Conservation (phyloP, 2,888 invertebrate species). For the Drosophila mimica region DNA sequence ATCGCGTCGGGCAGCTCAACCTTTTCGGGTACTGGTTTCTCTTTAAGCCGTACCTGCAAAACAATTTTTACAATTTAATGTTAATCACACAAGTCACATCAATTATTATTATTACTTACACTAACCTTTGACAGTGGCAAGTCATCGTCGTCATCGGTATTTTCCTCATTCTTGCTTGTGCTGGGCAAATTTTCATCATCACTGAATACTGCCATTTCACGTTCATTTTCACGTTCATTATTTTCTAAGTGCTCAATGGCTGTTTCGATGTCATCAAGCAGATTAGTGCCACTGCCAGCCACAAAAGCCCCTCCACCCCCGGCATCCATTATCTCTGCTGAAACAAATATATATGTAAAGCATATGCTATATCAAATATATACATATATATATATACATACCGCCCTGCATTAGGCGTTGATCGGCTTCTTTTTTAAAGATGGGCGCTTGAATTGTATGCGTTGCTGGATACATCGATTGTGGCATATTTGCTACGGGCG, state of each 20-base stretch:
- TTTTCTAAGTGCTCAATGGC: conserved; percentile 64
- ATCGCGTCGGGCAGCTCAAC: conserved; percentile 84
- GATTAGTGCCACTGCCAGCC: conserved; percentile 35
- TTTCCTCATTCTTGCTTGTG: conserved; percentile 82
- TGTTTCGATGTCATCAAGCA: conserved; percentile 71
- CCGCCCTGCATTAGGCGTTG: conserved; percentile 66
- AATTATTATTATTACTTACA: background rate
- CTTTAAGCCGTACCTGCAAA: conserved; percentile 84
- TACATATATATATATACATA: conserved; percentile 10
- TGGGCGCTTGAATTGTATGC: conserved; percentile 70
- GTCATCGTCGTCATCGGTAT: conserved; percentile 87
- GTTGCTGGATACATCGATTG: conserved; percentile 70
- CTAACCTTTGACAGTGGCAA: conserved; percentile 91
- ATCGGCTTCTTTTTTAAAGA: conserved; percentile 82
- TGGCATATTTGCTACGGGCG: conserved; percentile 60
- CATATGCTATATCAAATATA: background rate
- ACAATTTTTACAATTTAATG: background rate
- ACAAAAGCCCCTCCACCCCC: conserved; percentile 31
- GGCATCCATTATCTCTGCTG: conserved; percentile 54
- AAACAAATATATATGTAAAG: conserved; percentile 3
- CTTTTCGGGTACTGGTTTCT: conserved; percentile 84
- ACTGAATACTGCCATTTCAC: conserved; percentile 72
- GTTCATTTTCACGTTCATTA: conserved; percentile 82
- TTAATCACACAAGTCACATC: background rate
- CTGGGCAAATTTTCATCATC: conserved; percentile 87